phyloP scores from a whole-genome alignment of 2,888 invertebrate genomes.

The Stenotaenia linearis region DNA sequence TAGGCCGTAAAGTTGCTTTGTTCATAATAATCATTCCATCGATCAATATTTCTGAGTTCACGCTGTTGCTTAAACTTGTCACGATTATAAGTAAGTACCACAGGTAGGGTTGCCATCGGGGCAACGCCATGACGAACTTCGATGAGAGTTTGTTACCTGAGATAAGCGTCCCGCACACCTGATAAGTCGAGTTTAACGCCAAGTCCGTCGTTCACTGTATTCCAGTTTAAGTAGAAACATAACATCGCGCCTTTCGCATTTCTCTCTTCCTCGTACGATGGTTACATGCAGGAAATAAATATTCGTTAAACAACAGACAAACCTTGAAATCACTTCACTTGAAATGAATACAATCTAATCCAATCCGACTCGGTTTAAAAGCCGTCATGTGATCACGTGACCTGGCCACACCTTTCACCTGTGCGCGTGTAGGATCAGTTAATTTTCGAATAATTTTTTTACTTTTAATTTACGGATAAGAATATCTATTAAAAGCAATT shows the following conservation, averaged over 20 bases:
- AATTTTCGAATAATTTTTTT: too few relatives aligned
- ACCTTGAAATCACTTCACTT: not conserved
- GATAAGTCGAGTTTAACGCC: not conserved
- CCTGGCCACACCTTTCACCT: not conserved
- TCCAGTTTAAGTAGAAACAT: not conserved
- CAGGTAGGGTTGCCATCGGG: not conserved
- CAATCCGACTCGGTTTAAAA: not conserved
- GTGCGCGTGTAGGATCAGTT: too few relatives aligned
- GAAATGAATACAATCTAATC: not conserved
- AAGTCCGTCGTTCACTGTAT: not conserved
- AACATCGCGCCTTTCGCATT: not conserved
- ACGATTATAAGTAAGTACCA: not conserved
- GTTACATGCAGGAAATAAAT: not conserved
- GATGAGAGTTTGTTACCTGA: not conserved
- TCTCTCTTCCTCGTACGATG: not conserved
- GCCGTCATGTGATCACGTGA: not conserved
- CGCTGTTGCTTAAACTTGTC: not conserved
- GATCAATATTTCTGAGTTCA: not conserved
- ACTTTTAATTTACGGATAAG: too few relatives aligned
- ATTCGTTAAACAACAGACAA: not conserved
- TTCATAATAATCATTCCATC: not conserved
- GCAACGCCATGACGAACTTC: slow-evolving; percentile 1
- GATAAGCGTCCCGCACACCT: not conserved
- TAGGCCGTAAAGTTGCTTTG: slow-evolving; percentile 43
- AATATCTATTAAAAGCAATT: too few relatives aligned